These are phyloP conservation scores for Bimastos eiseni DNA, from an alignment of 2,888 invertebrate genomes.

Conservation along the genomic window DNA sequence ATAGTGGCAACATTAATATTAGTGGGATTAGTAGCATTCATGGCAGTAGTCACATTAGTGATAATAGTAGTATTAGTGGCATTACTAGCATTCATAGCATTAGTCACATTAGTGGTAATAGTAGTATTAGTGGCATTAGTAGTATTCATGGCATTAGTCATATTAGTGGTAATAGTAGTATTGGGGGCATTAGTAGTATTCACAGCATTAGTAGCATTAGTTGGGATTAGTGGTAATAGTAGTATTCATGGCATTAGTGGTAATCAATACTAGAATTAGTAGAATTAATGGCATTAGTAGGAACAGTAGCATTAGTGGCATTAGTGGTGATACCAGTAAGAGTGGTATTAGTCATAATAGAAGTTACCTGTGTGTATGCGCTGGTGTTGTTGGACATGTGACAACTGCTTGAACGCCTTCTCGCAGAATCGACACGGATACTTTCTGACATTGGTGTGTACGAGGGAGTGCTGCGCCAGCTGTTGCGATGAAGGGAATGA, in stretches of 20 bases:
- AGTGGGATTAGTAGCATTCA: too few species aligned
- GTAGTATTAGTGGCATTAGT: background rate
- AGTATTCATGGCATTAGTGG: background rate
- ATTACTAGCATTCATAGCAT: background rate
- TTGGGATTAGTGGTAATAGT: background rate
- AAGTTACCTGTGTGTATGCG: constrained; percentile 85
- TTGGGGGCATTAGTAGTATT: background rate
- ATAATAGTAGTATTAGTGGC: too few species aligned
- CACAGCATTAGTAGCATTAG: background rate
- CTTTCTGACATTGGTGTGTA: constrained; percentile 94
- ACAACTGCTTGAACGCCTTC: constrained; percentile 91
- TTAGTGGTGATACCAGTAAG: background rate
- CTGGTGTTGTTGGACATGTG: constrained; percentile 95
- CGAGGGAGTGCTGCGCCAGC: constrained; percentile 91
- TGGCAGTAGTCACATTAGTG: too few species aligned
- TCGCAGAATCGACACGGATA: constrained; percentile 97
- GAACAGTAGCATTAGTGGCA: background rate
- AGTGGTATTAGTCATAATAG: background rate
- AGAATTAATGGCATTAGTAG: background rate
- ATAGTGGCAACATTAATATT: too few species aligned
- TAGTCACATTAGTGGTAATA: background rate
- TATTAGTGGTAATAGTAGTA: background rate
- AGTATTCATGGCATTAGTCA: background rate
- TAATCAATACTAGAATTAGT: too few species aligned
- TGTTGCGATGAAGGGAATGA: constrained; percentile 96